These are phyloP conservation scores for Arenaria interpres DNA, from an alignment of 2,113 vertebrate species.

Conservation along the genomic window DNA sequence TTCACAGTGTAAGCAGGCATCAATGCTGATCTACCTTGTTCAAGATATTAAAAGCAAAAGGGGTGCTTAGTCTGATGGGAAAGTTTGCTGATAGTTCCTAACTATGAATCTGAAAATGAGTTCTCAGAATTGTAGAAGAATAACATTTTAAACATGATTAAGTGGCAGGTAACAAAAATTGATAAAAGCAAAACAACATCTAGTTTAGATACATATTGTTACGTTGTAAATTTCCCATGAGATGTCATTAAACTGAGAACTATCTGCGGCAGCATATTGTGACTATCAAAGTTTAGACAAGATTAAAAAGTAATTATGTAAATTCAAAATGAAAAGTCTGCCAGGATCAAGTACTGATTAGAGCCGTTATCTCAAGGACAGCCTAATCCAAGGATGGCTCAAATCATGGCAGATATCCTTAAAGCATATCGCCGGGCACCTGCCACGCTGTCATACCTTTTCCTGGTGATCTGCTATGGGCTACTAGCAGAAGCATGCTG, in stretches of 20 bases:
- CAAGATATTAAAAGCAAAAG: background rate
- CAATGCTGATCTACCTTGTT: background rate
- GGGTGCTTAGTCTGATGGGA: background rate
- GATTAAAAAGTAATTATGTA: background rate
- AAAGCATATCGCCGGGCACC: background rate
- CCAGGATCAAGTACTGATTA: background rate
- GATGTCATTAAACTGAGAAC: background rate
- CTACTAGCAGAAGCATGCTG: background rate
- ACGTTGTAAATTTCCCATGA: background rate
- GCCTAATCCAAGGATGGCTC: background rate
- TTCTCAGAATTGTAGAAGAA: background rate
- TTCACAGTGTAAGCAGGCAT: background rate
- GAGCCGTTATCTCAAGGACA: background rate
- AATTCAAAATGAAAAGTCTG: background rate
- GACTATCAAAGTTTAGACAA: background rate
- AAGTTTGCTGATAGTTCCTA: background rate
- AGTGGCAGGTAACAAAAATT: background rate
- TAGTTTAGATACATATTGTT: background rate
- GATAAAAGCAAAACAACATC: background rate
- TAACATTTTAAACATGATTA: background rate
- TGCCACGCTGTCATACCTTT: background rate
- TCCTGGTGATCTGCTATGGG: background rate
- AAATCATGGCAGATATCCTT: accelerated
- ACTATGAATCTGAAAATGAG: background rate
- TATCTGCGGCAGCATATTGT: background rate